phyloP scores from a whole-genome alignment of 2,888 invertebrate genomes.

The Callyntrura guangdongensis region DNA sequence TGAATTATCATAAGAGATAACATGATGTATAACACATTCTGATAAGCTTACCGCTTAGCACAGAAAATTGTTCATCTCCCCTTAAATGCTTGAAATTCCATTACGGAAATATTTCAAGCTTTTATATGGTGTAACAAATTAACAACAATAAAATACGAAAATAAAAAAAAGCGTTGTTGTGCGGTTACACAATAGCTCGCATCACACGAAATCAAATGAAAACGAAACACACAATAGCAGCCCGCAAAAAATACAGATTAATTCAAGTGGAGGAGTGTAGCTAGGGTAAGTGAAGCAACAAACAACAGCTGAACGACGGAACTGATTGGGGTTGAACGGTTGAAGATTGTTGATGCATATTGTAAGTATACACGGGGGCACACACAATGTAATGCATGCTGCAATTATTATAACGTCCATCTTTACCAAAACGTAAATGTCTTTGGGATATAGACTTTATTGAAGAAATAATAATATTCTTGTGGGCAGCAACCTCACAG shows the following conservation, averaged over 20 bases:
- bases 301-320: conserved; percentile 45
- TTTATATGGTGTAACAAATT: conserved; percentile 48
- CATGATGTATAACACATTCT: conserved; percentile 21
- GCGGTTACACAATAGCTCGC: conserved; percentile 26
- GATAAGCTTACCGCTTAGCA: conserved; percentile 26
- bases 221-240: conserved; percentile 22
- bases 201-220: conserved; percentile 4
- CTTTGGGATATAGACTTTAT: neutral
- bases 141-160: conserved; percentile 34
- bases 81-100: conserved; percentile 32
- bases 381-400: neutral
- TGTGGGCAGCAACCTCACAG: conserved; percentile 12
- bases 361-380: neutral
- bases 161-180: neutral
- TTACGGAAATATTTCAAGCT: conserved; percentile 36
- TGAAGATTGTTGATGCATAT: conserved; percentile 19
- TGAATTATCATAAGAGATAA: neutral
- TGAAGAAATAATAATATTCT: neutral
- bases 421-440: neutral
- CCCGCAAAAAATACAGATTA: conserved; percentile 10
- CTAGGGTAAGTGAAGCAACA: neutral
- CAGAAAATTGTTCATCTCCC: conserved; percentile 13
- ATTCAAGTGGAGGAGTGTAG: neutral
- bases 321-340: neutral
- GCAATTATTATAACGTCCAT: conserved; percentile 1